A percentile compares a stretch with the other conserved stretches of the same genome.
These are phyloP conservation scores for Cephalopholis sonnerati DNA, from an alignment of 2,113 vertebrate species.

Conservation along the genomic window DNA sequence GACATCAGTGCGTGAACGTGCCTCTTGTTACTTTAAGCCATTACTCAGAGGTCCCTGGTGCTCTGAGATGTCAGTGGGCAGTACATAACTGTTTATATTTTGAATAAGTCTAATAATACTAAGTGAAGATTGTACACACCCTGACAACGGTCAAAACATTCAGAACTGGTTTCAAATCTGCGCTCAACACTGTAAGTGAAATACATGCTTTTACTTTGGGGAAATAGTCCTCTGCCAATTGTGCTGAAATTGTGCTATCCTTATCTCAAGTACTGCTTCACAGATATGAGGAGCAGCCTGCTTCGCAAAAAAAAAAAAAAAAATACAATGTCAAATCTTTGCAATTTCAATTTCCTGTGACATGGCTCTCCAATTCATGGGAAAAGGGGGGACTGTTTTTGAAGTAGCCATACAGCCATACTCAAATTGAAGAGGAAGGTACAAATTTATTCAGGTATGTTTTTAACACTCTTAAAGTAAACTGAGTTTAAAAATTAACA, in stretches of 20 bases:
- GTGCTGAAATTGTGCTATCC: slow-evolving; percentile 85
- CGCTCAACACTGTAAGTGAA: slow-evolving; percentile 77
- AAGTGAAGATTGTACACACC: slow-evolving; percentile 46
- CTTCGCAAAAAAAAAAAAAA: slow-evolving; percentile 84
- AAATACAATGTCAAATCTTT: slow-evolving; percentile 82
- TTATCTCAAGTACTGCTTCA: slow-evolving; percentile 89
- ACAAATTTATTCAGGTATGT: slow-evolving; percentile 7
- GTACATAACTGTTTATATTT: neutral
- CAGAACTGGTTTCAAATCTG: slow-evolving; percentile 70
- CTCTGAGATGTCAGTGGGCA: neutral
- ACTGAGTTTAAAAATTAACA: neutral
- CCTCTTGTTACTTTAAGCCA: neutral
- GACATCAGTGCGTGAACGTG: neutral
- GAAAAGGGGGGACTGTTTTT: slow-evolving; percentile 74
- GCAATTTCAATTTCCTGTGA: slow-evolving; percentile 86
- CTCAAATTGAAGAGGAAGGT: slow-evolving; percentile 19
- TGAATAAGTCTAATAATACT: neutral
- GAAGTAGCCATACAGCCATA: slow-evolving; percentile 1
- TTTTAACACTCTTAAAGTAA: neutral
- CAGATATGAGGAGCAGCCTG: slow-evolving; percentile 85
- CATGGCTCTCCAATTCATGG: slow-evolving; percentile 85
- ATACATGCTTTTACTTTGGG: slow-evolving; percentile 83
- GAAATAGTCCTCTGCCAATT: slow-evolving; percentile 76
- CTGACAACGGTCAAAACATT: slow-evolving; percentile 70
- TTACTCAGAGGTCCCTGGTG: neutral